phyloP scores from a whole-genome alignment of 2,888 invertebrate species.

The Trisateles emortualis region DNA sequence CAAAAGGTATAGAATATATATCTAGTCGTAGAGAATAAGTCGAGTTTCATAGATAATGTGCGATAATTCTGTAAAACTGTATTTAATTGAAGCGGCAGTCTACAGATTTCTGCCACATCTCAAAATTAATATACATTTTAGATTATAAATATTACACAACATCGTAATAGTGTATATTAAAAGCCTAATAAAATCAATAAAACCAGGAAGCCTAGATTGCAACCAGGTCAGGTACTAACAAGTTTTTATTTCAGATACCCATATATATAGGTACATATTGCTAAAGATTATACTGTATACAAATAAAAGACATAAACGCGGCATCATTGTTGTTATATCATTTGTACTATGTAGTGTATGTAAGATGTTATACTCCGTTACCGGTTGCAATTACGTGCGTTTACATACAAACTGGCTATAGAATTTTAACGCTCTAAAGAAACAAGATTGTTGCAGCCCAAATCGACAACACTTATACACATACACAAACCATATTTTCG shows the following conservation, averaged over 20 bases:
- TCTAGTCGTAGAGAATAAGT: no score
- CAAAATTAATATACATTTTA: neutral
- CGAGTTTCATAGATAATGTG: no score
- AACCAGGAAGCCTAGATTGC: neutral
- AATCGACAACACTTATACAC: no score
- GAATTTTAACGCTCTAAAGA: neutral
- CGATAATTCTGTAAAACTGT: no score
- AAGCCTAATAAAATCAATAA: neutral
- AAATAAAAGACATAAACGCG: neutral
- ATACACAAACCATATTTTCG: no score
- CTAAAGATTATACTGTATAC: neutral
- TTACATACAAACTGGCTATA: neutral
- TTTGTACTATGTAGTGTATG: slow-evolving; percentile 3
- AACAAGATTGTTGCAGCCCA: neutral
- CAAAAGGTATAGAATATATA: no score
- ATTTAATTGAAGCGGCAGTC: no score
- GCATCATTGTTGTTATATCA: slow-evolving; percentile 11
- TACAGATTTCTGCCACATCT: slow-evolving; percentile 2
- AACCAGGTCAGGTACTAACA: neutral
- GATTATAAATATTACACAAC: neutral
- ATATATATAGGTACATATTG: no score
- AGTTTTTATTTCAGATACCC: neutral
- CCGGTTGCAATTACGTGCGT: slow-evolving; percentile 1
- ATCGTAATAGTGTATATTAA: neutral
- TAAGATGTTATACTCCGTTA: slow-evolving; percentile 13